A percentile compares a stretch with the other conserved stretches of the same genome.
These are phyloP conservation scores for Eurytoma adleriae DNA, from an alignment of 2,888 invertebrate genomes.

Conservation along the genomic window DNA sequence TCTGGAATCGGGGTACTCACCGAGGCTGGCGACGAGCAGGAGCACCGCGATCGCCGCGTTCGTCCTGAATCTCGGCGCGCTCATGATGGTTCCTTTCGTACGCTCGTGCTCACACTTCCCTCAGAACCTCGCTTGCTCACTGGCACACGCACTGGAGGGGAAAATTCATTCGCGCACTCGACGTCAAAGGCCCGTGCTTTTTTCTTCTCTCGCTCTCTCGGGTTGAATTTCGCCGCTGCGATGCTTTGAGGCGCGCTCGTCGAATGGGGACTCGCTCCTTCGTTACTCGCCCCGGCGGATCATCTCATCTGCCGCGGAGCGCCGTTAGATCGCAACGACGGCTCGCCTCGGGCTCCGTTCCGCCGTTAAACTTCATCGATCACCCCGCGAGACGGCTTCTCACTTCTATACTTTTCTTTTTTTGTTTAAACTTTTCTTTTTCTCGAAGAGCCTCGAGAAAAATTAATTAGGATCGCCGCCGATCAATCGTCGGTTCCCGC, in stretches of 20 bases:
- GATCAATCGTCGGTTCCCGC: not conserved
- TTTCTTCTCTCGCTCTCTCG: not conserved
- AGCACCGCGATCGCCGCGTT: slow-evolving; percentile 23
- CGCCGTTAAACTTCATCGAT: slow-evolving; percentile 49
- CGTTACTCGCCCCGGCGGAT: slow-evolving; percentile 27
- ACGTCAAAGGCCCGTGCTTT: not conserved
- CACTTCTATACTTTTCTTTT: not conserved
- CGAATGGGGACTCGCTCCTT: not conserved
- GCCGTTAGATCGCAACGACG: slow-evolving; percentile 40
- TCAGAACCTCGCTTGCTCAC: not conserved
- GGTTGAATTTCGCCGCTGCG: not conserved
- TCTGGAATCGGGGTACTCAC: slow-evolving; percentile 58
- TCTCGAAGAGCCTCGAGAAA: not conserved
- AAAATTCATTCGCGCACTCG: slow-evolving; percentile 31
- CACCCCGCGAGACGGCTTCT: not conserved
- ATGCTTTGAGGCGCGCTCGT: not conserved
- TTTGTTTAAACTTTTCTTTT: no score
- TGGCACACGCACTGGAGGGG: not conserved
- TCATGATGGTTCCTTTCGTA: slow-evolving; percentile 6
- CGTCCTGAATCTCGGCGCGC: slow-evolving; percentile 41
- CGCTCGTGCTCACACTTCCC: not conserved
- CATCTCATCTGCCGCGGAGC: slow-evolving; percentile 37
- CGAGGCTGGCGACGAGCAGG: slow-evolving; percentile 48
- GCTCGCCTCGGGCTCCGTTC: slow-evolving; percentile 26
- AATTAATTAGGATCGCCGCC: not conserved